A percentile compares a stretch with the other conserved stretches of the same genome.
These are phyloP conservation scores for Nezara viridula DNA, from an alignment of 2,888 invertebrate genomes.

Conservation along the genomic window DNA sequence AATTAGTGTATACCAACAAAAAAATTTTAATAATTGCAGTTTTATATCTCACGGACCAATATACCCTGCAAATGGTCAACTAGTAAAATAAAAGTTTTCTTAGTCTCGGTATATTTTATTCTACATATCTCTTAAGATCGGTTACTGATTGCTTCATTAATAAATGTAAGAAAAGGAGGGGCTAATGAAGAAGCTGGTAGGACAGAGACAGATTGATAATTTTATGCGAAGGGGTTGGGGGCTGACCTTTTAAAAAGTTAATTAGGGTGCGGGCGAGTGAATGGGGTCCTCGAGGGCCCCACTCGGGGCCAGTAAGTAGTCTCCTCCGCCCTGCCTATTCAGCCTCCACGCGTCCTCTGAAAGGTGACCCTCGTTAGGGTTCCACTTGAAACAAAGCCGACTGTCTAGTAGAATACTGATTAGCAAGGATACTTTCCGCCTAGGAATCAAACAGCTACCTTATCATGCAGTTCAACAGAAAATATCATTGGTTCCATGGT, in stretches of 20 bases:
- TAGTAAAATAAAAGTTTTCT: no score
- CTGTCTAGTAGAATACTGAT: constrained; percentile 17
- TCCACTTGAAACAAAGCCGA: constrained; percentile 27
- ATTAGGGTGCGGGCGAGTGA: background rate
- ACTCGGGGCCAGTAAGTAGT: constrained; percentile 4
- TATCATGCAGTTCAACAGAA: no score
- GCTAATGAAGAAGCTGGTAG: background rate
- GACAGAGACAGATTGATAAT: background rate
- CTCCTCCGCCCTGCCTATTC: constrained; percentile 11
- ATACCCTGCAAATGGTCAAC: no score
- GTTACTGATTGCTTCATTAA: background rate
- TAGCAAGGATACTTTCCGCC: background rate
- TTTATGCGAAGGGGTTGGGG: constrained; percentile 1
- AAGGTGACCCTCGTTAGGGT: constrained; percentile 9
- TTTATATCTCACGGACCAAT: no score
- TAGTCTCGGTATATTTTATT: no score
- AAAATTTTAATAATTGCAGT: no score
- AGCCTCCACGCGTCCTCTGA: constrained; percentile 21
- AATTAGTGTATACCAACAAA: no score
- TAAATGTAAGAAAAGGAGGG: background rate
- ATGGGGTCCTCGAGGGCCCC: background rate
- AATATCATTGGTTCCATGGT: no score
- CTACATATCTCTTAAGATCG: background rate
- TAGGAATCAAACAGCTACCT: background rate
- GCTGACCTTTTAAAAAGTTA: constrained; percentile 48